Conservation (phyloP, 2,113 vertebrate genomes). For the Reinhardtius hippoglossoides region DNA sequence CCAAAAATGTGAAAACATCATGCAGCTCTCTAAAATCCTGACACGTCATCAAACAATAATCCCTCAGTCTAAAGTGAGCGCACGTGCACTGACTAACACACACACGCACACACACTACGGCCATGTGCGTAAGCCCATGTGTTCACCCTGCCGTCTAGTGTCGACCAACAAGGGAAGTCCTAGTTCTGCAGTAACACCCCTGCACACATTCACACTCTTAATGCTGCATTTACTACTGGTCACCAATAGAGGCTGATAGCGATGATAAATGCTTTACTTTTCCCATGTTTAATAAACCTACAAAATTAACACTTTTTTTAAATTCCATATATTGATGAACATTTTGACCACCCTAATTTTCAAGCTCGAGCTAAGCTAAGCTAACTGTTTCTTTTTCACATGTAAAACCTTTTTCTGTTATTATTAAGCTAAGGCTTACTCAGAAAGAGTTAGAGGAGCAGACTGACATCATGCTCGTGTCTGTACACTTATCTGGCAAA, state of each 20-base stretch:
- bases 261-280: background rate
- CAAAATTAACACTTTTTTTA: background rate
- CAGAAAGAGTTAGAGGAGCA: too few species aligned
- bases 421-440: too few species aligned
- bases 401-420: too few species aligned
- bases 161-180: conserved; percentile 15
- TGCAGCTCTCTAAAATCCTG: conserved; percentile 18
- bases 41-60: conserved; percentile 49
- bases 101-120: background rate
- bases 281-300: background rate
- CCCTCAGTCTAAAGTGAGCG: conserved; percentile 42
- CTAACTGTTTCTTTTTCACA: too few species aligned
- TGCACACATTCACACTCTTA: background rate
- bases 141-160: conserved; percentile 14
- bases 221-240: conserved; percentile 15
- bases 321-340: too few species aligned
- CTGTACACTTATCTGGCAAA: too few species aligned
- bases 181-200: conserved; percentile 17
- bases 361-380: background rate
- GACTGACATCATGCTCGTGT: too few species aligned
- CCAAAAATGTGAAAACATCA: conserved; percentile 31
- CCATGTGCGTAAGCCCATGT: conserved; percentile 35
- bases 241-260: conserved; percentile 11
- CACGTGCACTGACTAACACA: background rate
- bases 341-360: too few species aligned